Evolutionary conservation across 2,797 vertebrate genomes (phyloP).

Genomic region (Microchirus variegatus): DNA sequence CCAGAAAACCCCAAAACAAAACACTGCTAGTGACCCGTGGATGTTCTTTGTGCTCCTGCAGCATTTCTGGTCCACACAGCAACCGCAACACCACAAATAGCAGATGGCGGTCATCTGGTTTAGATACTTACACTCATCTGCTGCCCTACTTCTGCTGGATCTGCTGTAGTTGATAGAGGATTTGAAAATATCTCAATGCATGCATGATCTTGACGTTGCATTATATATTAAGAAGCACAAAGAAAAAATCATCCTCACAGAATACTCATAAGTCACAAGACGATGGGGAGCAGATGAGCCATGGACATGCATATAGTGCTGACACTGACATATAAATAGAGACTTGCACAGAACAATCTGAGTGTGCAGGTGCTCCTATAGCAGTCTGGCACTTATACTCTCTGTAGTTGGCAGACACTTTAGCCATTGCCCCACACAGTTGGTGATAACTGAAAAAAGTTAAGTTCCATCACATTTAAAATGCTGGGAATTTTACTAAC

Average conservation of each 20-base stretch:
- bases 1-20: neutral
- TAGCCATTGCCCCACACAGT: neutral
- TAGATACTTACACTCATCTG: constrained; percentile 76
- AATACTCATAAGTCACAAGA: constrained; percentile 10
- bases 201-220: constrained; percentile 14
- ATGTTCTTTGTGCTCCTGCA: constrained; percentile 32
- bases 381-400: constrained; percentile 38
- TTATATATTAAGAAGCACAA: constrained; percentile 13
- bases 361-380: constrained; percentile 37
- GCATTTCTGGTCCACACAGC: constrained; percentile 30
- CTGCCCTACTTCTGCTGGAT: constrained; percentile 70
- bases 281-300: neutral
- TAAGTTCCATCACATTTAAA: constrained; percentile 19
- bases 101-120: constrained; percentile 89
- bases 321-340: constrained; percentile 12
- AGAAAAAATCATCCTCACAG: constrained; percentile 1
- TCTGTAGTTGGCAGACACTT: constrained; percentile 75
- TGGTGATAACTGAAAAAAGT: constrained; percentile 18
- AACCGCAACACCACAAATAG: constrained; percentile 46
- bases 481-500: constrained; percentile 19
- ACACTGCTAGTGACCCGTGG: constrained; percentile 11
- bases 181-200: constrained; percentile 30
- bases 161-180: constrained; percentile 37
- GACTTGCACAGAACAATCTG: constrained; percentile 5
- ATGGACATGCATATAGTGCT: constrained; percentile 2